Evolutionary conservation across 1,140 invertebrate species (phyloP).

Genomic region (Dolichoris vasculosae): DNA sequence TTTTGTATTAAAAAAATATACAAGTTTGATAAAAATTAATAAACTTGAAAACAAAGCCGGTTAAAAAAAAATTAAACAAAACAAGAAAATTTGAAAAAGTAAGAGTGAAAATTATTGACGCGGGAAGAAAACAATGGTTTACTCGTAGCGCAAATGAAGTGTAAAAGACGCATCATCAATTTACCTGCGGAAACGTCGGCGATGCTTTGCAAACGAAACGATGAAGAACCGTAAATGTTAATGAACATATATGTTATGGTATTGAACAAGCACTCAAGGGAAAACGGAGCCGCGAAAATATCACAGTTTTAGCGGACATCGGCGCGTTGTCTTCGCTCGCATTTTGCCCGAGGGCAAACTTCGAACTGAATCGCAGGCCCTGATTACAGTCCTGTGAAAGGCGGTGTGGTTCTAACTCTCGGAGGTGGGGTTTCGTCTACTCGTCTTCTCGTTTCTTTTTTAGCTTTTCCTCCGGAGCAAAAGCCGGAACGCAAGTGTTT

Average conservation of each 20-base stretch:
- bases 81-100: not conserved
- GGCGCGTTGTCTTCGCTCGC: not conserved
- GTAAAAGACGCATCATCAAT: not conserved
- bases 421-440: not conserved
- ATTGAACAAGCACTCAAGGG: not conserved
- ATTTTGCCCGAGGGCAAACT: slow-evolving; percentile 11
- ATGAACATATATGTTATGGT: not conserved
- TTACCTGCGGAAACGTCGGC: not conserved
- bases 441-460: slow-evolving; percentile 14
- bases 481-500: slow-evolving; percentile 28
- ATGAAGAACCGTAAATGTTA: not conserved
- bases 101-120: not conserved
- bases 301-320: not conserved
- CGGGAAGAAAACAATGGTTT: not conserved
- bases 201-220: not conserved
- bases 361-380: slow-evolving; percentile 28
- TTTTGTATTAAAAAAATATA: not conserved
- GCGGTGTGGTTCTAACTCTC: not conserved
- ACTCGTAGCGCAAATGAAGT: not conserved
- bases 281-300: not conserved
- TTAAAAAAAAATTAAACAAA: not conserved
- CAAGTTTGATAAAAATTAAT: not conserved
- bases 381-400: not conserved
- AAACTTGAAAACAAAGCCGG: not conserved
- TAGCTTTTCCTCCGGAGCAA: slow-evolving; percentile 8